Conservation (phyloP, 92 coral and sea anemone genomes). For the Palythoa grandiflora region DNA sequence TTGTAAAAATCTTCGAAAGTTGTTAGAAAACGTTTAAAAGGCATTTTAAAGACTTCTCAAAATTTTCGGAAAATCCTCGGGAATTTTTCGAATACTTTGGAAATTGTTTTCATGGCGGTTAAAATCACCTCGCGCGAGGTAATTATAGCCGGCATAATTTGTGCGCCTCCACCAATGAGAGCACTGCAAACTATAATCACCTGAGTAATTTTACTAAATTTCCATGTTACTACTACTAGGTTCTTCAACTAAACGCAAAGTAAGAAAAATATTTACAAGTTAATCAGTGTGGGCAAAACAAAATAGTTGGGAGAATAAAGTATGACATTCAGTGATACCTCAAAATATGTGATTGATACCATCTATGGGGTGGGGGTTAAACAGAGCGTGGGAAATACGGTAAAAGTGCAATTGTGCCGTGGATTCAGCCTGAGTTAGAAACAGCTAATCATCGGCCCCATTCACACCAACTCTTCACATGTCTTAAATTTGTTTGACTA, state of each 20-base stretch:
- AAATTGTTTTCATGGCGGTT: background rate
- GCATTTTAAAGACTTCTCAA: too few relatives aligned
- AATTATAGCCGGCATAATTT: background rate
- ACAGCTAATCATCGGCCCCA: too few relatives aligned
- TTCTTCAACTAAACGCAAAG: too few relatives aligned
- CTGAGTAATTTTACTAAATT: background rate
- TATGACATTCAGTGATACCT: conserved; percentile 2
- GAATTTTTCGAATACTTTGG: background rate
- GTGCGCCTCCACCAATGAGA: background rate
- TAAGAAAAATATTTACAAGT: too few relatives aligned
- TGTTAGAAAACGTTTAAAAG: background rate
- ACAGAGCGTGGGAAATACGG: background rate
- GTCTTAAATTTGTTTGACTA: too few relatives aligned
- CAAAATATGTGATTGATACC: background rate
- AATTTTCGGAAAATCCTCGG: background rate
- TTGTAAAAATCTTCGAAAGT: background rate
- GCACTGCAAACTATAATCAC: background rate
- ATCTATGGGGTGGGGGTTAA: background rate
- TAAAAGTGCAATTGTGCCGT: background rate
- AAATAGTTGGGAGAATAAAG: background rate
- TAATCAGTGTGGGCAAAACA: background rate
- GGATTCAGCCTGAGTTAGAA: background rate
- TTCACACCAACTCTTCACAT: too few relatives aligned
- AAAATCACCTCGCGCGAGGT: background rate
- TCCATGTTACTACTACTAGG: too few relatives aligned